Evolutionary conservation across 2,113 vertebrate species (phyloP).

Genomic region (Leiothrix lutea): DNA sequence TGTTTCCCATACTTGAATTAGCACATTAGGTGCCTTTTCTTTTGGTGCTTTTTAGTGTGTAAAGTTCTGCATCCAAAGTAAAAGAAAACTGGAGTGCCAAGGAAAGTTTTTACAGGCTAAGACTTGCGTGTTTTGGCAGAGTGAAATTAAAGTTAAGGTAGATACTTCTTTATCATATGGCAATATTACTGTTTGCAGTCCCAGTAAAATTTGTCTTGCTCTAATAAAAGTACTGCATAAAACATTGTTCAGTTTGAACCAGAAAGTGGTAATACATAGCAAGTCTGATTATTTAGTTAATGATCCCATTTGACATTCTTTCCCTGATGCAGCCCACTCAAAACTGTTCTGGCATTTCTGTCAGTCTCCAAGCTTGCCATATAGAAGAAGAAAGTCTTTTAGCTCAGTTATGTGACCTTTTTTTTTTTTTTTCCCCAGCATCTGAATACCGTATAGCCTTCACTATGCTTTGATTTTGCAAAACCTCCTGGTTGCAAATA

Average conservation of each 20-base stretch:
- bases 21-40: neutral
- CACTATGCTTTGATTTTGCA: neutral
- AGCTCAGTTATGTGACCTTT: neutral
- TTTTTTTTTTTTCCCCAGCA: neutral
- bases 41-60: neutral
- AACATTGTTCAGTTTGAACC: neutral
- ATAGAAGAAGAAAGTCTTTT: neutral
- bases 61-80: neutral
- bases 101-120: neutral
- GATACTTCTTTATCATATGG: neutral
- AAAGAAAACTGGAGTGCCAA: neutral
- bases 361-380: neutral
- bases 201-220: neutral
- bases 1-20: neutral
- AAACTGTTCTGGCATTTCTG: neutral
- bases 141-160: neutral
- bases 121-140: neutral
- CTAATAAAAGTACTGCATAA: neutral
- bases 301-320: neutral
- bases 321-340: neutral
- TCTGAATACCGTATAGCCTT: neutral
- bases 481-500: neutral
- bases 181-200: neutral
- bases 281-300: neutral
- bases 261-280: neutral